Base-by-base conservation (phyloP, 1,140 invertebrate species). In the Brachionus angularis region DNA sequence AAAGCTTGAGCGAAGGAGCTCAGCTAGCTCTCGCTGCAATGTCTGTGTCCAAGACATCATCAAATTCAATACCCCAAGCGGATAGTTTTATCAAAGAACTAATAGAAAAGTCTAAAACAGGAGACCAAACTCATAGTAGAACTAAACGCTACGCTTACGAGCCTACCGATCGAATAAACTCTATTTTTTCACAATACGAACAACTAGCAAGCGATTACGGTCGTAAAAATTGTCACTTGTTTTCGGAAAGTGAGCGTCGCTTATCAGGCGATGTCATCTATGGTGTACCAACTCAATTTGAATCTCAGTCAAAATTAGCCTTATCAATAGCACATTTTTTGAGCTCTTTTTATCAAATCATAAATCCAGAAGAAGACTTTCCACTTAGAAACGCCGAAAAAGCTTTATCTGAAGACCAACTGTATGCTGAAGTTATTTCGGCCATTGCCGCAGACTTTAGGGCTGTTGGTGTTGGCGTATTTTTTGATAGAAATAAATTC, bases 401-500 rank as follows among this genome's bases (percentile, higher is more conserved):
- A 23, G 33, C 75, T 14, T 61, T 81, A 27, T 78, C 79, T 50
- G 77, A 78, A 50, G 78, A 78, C 0, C 79, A 81, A 67, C 74
- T 82, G 10, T 80, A 80, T 74, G 79, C 76, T n/a, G 81, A 83
- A 73, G 94, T 92, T 0, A 78, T 98, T 16, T 88, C 93, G 16
- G 84, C 94, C 50, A 87, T 96, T 0, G 86, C 96, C 75, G 91
- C 91, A 21, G 90, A 97, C 80, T 77, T 76, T 61, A 88, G 88
- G 72, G 89, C 97, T 73, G 91, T 90, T 87, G 89, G 89, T 5
- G 90, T 91, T 72, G 91, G 91, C 27, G 91, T 89, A 16, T 95
- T 88, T 78, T 98, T 93, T 90, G 93, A 96, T 77, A 85, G 90
- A 46, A 93, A 96, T 78, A 95, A 96, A 81, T 98, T 97, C 79